Base-by-base conservation (phyloP, 2,113 vertebrate genomes). In the Indicator maculatus region DNA sequence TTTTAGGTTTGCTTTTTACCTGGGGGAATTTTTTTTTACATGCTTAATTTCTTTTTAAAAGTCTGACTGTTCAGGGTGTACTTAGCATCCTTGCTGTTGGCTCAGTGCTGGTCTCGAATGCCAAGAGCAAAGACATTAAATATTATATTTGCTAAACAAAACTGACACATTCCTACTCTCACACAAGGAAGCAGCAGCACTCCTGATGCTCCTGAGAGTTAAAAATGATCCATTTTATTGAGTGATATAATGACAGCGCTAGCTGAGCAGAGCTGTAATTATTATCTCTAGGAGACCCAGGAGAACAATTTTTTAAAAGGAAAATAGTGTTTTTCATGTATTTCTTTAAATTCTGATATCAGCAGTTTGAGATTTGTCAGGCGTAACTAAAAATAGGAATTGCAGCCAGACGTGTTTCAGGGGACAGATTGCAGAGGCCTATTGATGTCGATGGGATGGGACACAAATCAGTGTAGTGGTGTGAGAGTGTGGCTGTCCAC, bases 201-300 rank as follows among this genome's bases (percentile, higher is more conserved):
- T 97, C 95, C 94, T 23, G 84, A 94, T 97, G 88, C 97, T 96
- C 96, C 53, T 63, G 95, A 96, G 98, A 96, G 89, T 95, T 96
- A 85, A 88, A 73, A 96, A 97, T 94, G 95, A 97, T 98, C 98
- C 88, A 97, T 98, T 98, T 98, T 98, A 98, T 98, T 97, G 97
- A 98, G 96, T 72, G 66, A 63, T 67, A 83, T 96, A 97, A 98
- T 97, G 97, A 97, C 95, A 96, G 96, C 52, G 50, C 84, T 55
- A 74, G 96, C 95, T 95, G 95, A 98, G 97, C 96, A 96, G 91
- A 95, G 96, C 87, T 93, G 96, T 97, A 98, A 97, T 97, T 97
- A 97, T 97, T 97, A 97, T 96, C 96, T 96, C 96, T 96, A 97
- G 92, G 97, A 97, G 89, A 95, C 97, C 91, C 95, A 8, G 36